Evolutionary conservation across 2,113 vertebrate genomes (phyloP).

Genomic region (Notothenia coriiceps): DNA sequence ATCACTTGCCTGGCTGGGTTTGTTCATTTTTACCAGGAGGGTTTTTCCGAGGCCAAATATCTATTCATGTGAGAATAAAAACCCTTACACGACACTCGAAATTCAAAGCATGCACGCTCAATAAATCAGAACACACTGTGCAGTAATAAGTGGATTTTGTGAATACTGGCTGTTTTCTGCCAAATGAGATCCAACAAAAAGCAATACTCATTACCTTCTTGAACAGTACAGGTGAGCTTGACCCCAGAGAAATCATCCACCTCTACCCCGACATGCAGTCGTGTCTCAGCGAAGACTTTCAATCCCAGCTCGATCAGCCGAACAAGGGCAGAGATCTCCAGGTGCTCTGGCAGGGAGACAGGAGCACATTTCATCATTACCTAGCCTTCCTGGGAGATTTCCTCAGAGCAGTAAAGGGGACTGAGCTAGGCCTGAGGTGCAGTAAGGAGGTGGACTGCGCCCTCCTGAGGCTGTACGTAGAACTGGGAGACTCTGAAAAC

Average conservation of each 20-base stretch:
- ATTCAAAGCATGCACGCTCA: conserved; percentile 7
- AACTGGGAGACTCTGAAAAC: conserved; percentile 51
- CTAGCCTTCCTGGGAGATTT: conserved; percentile 74
- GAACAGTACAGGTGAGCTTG: conserved; percentile 74
- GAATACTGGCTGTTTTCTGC: neutral
- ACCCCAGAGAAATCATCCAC: conserved; percentile 80
- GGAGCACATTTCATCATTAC: conserved; percentile 60
- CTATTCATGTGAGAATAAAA: conserved; percentile 78
- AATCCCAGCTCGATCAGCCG: conserved; percentile 47
- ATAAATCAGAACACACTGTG: conserved; percentile 8
- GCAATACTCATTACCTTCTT: conserved; percentile 26
- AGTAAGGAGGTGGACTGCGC: conserved; percentile 73
- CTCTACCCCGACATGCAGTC: conserved; percentile 65
- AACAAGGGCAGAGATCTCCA: conserved; percentile 64
- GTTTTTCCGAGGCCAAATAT: conserved; percentile 72
- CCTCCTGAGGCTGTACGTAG: conserved; percentile 75
- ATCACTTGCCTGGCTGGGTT: conserved; percentile 75
- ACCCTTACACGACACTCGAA: neutral
- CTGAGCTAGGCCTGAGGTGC: conserved; percentile 39
- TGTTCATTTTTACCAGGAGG: conserved; percentile 76
- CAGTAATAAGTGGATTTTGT: neutral
- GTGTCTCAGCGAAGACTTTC: conserved; percentile 51
- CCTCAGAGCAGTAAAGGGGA: conserved; percentile 57
- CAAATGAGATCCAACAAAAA: conserved; percentile 25
- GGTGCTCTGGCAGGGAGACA: conserved; percentile 59